phyloP scores from a whole-genome alignment of 2,113 vertebrate genomes.

The Chiloscyllium plagiosum region DNA sequence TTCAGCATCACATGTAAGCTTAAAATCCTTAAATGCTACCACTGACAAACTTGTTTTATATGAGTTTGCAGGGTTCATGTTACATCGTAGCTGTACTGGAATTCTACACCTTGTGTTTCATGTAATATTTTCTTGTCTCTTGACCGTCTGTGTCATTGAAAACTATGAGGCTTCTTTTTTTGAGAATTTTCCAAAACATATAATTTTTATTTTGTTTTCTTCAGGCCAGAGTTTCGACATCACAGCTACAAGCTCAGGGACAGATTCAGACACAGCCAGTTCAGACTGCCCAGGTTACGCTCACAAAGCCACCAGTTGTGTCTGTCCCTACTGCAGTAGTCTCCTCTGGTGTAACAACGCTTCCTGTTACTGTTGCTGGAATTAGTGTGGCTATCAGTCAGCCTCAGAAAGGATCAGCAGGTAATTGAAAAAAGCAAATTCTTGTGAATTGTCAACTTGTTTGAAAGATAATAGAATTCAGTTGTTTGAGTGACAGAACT shows the following conservation, averaged over 20 bases:
- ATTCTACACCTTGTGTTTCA: neutral
- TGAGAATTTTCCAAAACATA: neutral
- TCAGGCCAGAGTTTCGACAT: constrained; percentile 51
- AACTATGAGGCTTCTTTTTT: neutral
- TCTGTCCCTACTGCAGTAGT: constrained; percentile 75
- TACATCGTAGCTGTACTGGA: neutral
- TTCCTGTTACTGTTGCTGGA: constrained; percentile 74
- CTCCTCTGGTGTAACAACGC: constrained; percentile 75
- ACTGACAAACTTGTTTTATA: neutral
- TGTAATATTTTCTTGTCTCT: neutral
- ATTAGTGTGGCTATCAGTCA: constrained; percentile 77
- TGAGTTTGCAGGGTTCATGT: neutral
- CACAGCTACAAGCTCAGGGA: constrained; percentile 69
- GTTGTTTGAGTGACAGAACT: neutral
- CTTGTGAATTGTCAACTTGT: neutral
- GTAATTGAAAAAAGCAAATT: constrained; percentile 42
- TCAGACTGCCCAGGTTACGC: constrained; percentile 73
- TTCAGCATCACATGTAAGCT: neutral
- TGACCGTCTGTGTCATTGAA: neutral
- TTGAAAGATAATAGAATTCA: neutral
- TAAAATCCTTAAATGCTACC: neutral
- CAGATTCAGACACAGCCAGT: constrained; percentile 68
- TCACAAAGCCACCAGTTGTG: constrained; percentile 79
- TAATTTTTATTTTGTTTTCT: neutral
- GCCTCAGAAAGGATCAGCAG: constrained; percentile 66